phyloP scores from a whole-genome alignment of 2,113 vertebrate species.

The Poeciliopsis occidentalis region DNA sequence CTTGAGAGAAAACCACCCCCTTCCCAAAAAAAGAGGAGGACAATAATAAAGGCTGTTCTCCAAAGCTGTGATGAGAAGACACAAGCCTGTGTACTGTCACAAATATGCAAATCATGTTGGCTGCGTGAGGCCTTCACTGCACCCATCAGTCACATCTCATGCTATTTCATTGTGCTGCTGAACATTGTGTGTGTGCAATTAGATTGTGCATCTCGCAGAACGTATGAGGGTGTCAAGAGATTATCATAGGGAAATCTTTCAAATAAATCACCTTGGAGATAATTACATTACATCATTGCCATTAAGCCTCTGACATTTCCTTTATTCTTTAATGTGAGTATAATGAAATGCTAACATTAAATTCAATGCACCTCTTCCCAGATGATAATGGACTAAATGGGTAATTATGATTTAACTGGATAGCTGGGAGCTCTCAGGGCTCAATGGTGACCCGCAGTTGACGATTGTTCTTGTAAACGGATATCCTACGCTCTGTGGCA shows the following conservation, averaged over 20 bases:
- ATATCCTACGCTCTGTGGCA: slow-evolving; percentile 44
- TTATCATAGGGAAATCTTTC: slow-evolving; percentile 56
- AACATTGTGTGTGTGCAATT: slow-evolving; percentile 21
- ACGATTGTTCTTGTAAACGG: slow-evolving; percentile 57
- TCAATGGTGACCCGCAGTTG: slow-evolving; percentile 39
- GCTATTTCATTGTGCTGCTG: slow-evolving; percentile 28
- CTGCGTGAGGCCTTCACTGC: slow-evolving; percentile 24
- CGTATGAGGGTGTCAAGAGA: too few relatives aligned
- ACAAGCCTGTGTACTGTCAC: slow-evolving; percentile 32
- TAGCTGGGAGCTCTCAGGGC: slow-evolving; percentile 43
- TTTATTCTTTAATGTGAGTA: slow-evolving; percentile 60
- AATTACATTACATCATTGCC: too few relatives aligned
- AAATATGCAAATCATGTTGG: slow-evolving; percentile 42
- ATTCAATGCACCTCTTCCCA: slow-evolving; percentile 35
- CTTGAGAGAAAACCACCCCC: slow-evolving; percentile 11
- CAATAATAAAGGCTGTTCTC: slow-evolving; percentile 42
- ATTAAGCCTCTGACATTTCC: slow-evolving; percentile 66
- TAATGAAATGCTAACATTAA: slow-evolving; percentile 69
- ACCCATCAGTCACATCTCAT: slow-evolving; percentile 40
- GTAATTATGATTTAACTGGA: slow-evolving; percentile 65
- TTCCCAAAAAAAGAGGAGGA: slow-evolving; percentile 30
- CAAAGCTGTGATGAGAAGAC: slow-evolving; percentile 30
- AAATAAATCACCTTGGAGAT: slow-evolving; percentile 63
- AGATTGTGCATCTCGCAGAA: slow-evolving; percentile 44
- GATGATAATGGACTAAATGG: slow-evolving; percentile 63